Base-by-base conservation (phyloP, 2,888 invertebrate species). In the Rhagonycha fulva region DNA sequence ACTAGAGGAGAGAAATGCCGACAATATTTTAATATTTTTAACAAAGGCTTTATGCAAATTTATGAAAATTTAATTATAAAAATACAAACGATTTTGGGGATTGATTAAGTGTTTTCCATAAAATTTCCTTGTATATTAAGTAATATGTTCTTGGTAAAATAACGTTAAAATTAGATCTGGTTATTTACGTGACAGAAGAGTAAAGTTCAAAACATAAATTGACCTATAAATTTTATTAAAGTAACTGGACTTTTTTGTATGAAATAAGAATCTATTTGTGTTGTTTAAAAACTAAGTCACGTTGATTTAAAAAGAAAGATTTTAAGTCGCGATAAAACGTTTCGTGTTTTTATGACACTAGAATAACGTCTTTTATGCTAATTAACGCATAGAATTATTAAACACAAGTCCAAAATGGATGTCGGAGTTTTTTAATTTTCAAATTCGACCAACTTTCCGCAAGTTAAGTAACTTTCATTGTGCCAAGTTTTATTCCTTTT, bases 211-310 rank as follows among this genome's bases (percentile, higher is more conserved):
- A 63, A 70, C 74, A 70, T 66, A 70, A 66, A 74, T 70, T 62
- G 74, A 69, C 74, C 74, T 67, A 74, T 74, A 74, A 74, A 74
- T 74, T 62, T 68, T 69, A 60, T 30, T 60, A 47, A 24, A n/a
- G 9, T 74, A 74, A 74, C 74, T 70, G 74, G 70, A 24, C 66
- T 74, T 74, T 73, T 63, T 71, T 32, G 70, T 74, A 70, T n/a
- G 26, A 63, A 74, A 69, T 30, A 67, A 66, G 62, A 74, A 74
- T 61, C 62, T 73, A 60, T 68, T 70, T 70, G 74, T 74, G 70
- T 70, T 66, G 47, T 74, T 69, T 74, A 71, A 71, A 68, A 26
- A 71, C 19, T 74, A 47, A 47, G 47, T 47, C 47, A 47, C 47
- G 47, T 47, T 47, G 47, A 4, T 47, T n/a, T 47, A 47, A 47